These are phyloP conservation scores for Pseudonaja textilis DNA, from an alignment of 2,113 vertebrate genomes.

Conservation along the genomic window DNA sequence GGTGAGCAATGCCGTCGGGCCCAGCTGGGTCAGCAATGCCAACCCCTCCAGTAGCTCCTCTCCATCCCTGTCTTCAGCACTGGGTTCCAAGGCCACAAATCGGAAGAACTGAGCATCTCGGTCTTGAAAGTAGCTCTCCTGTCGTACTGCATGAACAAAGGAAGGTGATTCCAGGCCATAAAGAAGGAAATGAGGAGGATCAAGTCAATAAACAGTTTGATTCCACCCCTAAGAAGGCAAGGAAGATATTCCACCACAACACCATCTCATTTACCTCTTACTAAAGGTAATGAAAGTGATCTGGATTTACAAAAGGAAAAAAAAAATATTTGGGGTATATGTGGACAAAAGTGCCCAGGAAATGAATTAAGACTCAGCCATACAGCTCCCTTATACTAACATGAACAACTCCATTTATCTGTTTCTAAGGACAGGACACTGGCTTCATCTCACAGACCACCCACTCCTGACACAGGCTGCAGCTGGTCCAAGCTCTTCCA, in stretches of 20 bases:
- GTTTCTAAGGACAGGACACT: background rate
- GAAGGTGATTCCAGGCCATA: rapidly evolving
- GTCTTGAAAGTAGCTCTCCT: slow-evolving; percentile 91
- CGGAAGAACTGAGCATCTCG: slow-evolving; percentile 91
- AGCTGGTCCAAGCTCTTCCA: background rate
- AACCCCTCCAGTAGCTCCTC: slow-evolving; percentile 88
- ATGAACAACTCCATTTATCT: background rate
- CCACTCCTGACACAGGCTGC: background rate
- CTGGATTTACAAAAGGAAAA: background rate
- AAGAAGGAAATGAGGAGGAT: slow-evolving; percentile 8
- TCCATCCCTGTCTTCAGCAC: slow-evolving; percentile 21
- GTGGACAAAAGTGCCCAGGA: background rate
- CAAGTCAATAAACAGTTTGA: background rate
- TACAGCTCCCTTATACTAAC: background rate
- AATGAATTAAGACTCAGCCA: background rate
- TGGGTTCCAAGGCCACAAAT: slow-evolving; percentile 77
- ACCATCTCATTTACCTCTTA: background rate
- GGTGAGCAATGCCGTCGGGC: slow-evolving; percentile 87
- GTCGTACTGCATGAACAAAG: slow-evolving; percentile 76
- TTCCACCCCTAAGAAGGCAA: no score
- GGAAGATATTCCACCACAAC: background rate
- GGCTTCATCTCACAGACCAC: background rate
- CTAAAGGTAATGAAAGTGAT: background rate
- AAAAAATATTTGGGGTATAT: background rate
- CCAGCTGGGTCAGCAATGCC: slow-evolving; percentile 84